Base-by-base conservation (phyloP, 1,140 invertebrate species). In the Bombyx mandarina region DNA sequence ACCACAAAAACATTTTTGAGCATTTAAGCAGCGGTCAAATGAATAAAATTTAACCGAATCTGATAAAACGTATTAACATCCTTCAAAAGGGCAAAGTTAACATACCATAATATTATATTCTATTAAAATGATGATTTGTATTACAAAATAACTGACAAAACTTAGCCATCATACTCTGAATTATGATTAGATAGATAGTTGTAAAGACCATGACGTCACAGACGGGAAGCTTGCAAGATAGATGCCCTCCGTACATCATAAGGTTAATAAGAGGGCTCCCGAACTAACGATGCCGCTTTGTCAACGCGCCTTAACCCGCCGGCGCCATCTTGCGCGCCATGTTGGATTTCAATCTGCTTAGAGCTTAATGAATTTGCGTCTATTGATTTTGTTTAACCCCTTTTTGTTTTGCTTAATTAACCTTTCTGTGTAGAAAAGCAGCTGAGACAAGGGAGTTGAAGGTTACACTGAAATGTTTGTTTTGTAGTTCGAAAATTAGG, bases 321-420 rank as follows among this genome's bases (percentile, higher is more conserved):
- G 73, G 47, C 79, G 80, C 83, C 83, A 83, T 86, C 77, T 86
- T 84, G 80, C 60, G 54, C 69, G 79, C 81, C 83, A 86, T 86
- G 68, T 81, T 82, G 81, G 76, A 76, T 83, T 83, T 83, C 83
- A 85, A 86, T 86, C 83, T 85, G 78, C 79, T 86, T 86, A 86
- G 75, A 75, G 82, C 82, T 82, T 85, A 86, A 86, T 86, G 83
- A 86, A 85, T 86, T 85, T 82, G 80, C 77, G 68, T 77, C 75
- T 86, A 86, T 86, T 82, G 83, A 86, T 86, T 86, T 85, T 85
- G 80, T 77, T 86, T 81, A 83, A 86, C 83, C 83, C 82, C 82
- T 85, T 85, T 86, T 86, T 86, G 83, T 86, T 86, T 85, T 79
- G 77, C 80, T 86, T 85, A 86, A 86, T 85, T 85, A 86, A 86